Evolutionary conservation across 2,888 invertebrate species (phyloP).

Genomic region (Pammene aurita): DNA sequence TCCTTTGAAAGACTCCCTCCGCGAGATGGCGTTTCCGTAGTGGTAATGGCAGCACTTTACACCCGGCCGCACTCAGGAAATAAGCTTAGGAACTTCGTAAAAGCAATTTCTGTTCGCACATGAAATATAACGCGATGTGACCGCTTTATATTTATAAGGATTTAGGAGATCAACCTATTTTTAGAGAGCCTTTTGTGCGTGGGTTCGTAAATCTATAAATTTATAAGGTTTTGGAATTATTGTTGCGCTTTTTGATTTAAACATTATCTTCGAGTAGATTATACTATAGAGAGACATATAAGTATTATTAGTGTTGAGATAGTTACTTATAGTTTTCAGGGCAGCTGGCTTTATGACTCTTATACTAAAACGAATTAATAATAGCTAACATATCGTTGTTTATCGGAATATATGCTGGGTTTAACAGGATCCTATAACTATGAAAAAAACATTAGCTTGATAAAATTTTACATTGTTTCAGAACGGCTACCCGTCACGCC

Average conservation of each 20-base stretch:
- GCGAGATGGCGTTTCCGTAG: slow-evolving; percentile 59
- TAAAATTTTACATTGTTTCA: slow-evolving; percentile 78
- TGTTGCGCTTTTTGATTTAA: not conserved
- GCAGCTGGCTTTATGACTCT: too few species aligned
- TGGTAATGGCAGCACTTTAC: slow-evolving; percentile 81
- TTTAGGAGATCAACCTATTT: slow-evolving; percentile 70
- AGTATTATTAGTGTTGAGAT: too few species aligned
- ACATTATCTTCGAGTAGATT: too few species aligned
- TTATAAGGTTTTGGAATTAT: slow-evolving; percentile 11
- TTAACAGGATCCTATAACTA: too few species aligned
- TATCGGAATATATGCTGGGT: too few species aligned
- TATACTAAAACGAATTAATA: too few species aligned
- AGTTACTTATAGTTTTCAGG: too few species aligned
- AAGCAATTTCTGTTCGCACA: slow-evolving; percentile 80
- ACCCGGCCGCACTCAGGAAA: slow-evolving; percentile 79
- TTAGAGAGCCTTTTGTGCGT: slow-evolving; percentile 57
- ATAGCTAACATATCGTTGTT: too few species aligned
- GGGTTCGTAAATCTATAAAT: slow-evolving; percentile 41
- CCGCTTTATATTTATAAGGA: slow-evolving; percentile 81
- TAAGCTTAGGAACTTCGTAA: slow-evolving; percentile 83
- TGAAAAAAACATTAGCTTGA: not conserved
- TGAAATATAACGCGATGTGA: slow-evolving; percentile 80
- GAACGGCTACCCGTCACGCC: slow-evolving; percentile 98
- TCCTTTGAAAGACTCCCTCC: slow-evolving; percentile 71
- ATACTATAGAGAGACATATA: too few species aligned